Conservation (phyloP, 2,113 vertebrate species). For the Phaethornis superciliosus region DNA sequence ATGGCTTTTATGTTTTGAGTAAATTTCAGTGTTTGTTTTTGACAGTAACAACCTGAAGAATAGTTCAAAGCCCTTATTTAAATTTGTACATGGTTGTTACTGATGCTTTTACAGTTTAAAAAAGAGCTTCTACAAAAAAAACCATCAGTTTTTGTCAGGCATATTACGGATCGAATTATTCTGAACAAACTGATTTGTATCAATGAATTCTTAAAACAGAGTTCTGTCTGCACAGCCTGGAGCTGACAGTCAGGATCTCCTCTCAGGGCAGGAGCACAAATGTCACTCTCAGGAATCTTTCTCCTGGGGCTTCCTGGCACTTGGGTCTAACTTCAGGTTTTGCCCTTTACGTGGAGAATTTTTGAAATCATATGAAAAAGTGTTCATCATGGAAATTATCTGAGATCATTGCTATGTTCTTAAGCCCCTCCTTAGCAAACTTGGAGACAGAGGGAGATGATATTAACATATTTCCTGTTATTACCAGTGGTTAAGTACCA, state of each 20-base stretch:
- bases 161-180: neutral
- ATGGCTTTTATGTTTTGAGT: neutral
- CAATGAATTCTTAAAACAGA: neutral
- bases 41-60: neutral
- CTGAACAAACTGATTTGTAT: neutral
- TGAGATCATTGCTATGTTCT: neutral
- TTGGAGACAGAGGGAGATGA: neutral
- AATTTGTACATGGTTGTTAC: neutral
- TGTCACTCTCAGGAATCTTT: neutral
- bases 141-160: fast-evolving
- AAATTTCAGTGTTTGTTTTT: neutral
- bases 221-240: neutral
- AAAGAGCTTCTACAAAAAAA: neutral
- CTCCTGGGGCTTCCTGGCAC: neutral
- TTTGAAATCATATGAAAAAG: neutral
- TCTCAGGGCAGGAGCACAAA: neutral
- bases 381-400: neutral
- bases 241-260: neutral
- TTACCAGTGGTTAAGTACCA: neutral
- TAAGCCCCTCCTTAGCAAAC: neutral
- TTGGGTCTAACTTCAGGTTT: neutral
- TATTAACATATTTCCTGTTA: neutral
- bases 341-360: neutral
- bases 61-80: neutral
- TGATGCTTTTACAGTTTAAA: neutral